These are phyloP conservation scores for Clamator glandarius DNA, from an alignment of 2,797 vertebrate genomes.

Conservation along the genomic window DNA sequence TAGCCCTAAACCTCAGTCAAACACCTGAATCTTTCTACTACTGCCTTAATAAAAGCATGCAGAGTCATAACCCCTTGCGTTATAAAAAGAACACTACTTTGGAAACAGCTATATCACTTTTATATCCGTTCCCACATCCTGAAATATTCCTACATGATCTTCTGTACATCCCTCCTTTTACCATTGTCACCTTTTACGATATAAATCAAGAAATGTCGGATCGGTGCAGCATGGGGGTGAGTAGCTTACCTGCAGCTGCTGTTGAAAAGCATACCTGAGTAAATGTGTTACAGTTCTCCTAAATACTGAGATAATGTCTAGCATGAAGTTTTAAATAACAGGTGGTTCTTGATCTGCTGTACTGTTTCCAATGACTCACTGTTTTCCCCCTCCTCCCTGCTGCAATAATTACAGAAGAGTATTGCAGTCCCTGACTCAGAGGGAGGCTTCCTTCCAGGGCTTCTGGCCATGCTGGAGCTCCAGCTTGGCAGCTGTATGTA, in stretches of 20 bases:
- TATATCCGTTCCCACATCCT: neutral
- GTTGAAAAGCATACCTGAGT: neutral
- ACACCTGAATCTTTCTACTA: neutral
- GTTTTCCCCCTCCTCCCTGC: neutral
- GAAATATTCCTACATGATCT: neutral
- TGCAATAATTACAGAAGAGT: constrained; percentile 24
- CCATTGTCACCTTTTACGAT: neutral
- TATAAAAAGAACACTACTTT: neutral
- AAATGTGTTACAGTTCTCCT: neutral
- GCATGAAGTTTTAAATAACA: neutral
- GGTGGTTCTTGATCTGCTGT: constrained; percentile 24
- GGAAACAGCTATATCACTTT: neutral
- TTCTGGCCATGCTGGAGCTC: neutral
- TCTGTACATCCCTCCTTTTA: neutral
- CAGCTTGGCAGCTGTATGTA: neutral
- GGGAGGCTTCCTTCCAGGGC: neutral
- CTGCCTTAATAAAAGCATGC: neutral
- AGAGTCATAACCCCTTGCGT: neutral
- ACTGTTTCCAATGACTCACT: constrained; percentile 36
- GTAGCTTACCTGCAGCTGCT: neutral
- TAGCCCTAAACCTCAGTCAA: neutral
- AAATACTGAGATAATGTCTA: neutral
- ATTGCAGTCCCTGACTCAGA: constrained; percentile 42
- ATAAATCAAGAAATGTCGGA: neutral
- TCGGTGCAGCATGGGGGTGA: neutral